Base-by-base conservation (phyloP, 2,888 invertebrate species). In the Meandrusa payeni region DNA sequence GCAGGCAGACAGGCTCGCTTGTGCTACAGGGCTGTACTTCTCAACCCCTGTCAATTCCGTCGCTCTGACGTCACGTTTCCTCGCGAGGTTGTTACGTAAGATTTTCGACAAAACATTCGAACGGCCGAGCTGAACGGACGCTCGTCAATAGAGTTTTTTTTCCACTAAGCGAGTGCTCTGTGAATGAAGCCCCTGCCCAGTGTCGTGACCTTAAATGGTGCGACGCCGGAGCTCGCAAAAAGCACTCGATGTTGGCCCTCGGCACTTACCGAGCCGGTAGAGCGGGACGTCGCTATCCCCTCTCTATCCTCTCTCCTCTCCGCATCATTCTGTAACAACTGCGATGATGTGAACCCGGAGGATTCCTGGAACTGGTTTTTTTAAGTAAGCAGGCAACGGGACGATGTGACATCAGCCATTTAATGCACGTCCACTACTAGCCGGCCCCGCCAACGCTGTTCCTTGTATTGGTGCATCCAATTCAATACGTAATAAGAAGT, bases 111-210 rank as follows among this genome's bases (percentile, higher is more conserved):
- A 12, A 20, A 24, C 31, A 9, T 9, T 5, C 28, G 9, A 38
- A 37, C 28, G 24, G 5, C n/a, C n/a, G n/a, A n/a, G 33, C 6
- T 24, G 19, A 6, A 24, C 29, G 1, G 52, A 31, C 45, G 47
- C 45, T 52, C 52, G 53, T 66, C 62, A 66, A 65, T 66, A 58
- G 58, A 59, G 57, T 65, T 68, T 64, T 64, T 41, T 20, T 5
- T 5, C 0, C 11, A 7, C 9, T 5, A 6, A 10, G 2, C 6
- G 29, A 22, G 23, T 23, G 15, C 29, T 29, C 41, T 15, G 74
- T 81, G 80, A 82, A 83, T 81, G 80, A 75, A 68, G 65, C 66
- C 68, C 70, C 67, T 65, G 66, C 71, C 59, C 60, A 57, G 62
- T 58, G 57, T 10, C 17, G 57, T 59, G 10, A 55, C 64, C 60